Conservation (phyloP, 2,797 vertebrate genomes). For the Numenius phaeopus region DNA sequence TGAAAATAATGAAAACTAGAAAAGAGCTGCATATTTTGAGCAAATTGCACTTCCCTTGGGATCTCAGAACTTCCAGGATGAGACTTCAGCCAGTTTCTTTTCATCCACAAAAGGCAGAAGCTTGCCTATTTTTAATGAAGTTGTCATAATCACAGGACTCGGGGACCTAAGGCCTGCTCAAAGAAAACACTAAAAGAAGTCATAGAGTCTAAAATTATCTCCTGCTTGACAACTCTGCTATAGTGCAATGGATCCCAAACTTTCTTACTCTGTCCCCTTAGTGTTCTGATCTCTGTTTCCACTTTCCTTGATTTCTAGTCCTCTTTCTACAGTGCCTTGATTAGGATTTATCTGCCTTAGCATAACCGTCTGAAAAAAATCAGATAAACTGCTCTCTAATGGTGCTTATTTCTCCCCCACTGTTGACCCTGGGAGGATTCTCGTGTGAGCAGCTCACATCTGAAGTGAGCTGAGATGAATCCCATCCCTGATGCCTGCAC, state of each 20-base stretch:
- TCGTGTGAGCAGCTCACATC: not conserved
- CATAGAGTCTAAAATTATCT: not conserved
- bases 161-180: not conserved
- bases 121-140: not conserved
- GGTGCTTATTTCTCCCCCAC: not conserved
- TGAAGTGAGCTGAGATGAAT: not conserved
- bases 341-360: not conserved
- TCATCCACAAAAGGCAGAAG: not conserved
- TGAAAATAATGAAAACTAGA: not conserved
- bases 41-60: rapidly evolving
- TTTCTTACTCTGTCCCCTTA: not conserved
- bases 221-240: not conserved
- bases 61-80: not conserved
- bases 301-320: not conserved
- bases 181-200: too few relatives aligned
- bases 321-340: not conserved
- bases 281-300: not conserved
- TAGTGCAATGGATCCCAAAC: not conserved
- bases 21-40: rapidly evolving
- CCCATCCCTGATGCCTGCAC: not conserved
- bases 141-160: not conserved
- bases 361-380: not conserved
- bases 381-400: not conserved
- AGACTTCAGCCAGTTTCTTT: not conserved
- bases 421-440: not conserved